Base-by-base conservation (phyloP, 2,888 invertebrate species). In the Drosophila bunnanda region DNA sequence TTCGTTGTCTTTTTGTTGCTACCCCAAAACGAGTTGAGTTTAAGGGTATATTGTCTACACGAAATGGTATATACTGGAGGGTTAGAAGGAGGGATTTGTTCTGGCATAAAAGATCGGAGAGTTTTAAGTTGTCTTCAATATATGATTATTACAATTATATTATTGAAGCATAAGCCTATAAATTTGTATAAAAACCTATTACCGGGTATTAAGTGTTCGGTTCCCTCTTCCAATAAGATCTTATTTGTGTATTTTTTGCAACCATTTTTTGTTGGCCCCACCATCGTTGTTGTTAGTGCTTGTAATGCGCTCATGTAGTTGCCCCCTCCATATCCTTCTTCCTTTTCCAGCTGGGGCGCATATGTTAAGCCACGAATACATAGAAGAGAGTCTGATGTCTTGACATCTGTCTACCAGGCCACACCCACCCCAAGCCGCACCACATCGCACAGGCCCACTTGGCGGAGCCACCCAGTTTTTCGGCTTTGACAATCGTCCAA, bases 321-420 rank as follows among this genome's bases (percentile, higher is more conserved):
- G 58, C n/a, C 71, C 55, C 61, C 44, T 41, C 50, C 28, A 30
- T 48, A 15, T 44, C 48, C 41, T 43, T 39, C 52, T 28, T 30
- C 9, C 25, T 56, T 54, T 76, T 69, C 70, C 68, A 77, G 70
- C 17, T 50, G 52, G 73, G 71, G 53, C 75, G 74, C 80, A 86
- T 76, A 80, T 83, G 89, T 66, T 60, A 61, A 46, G 53, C 70
- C 70, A 64, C 79, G 60, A 69, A 54, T 57, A 69, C 57, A 64
- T 61, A 68, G 77, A 55, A 62, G 59, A 64, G 46, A 77, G 86
- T 71, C 74, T 76, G 77, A 85, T 88, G 86, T 82, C 88, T 78
- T 85, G 88, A 89, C 87, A 87, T 87, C 79, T 88, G 88, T 81
- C 87, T 78, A 65, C 77, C 70, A 50, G 64, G 34, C 41, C 30